Base-by-base conservation (phyloP, 2,797 vertebrate species). In the Rhabdophis nuchalis region DNA sequence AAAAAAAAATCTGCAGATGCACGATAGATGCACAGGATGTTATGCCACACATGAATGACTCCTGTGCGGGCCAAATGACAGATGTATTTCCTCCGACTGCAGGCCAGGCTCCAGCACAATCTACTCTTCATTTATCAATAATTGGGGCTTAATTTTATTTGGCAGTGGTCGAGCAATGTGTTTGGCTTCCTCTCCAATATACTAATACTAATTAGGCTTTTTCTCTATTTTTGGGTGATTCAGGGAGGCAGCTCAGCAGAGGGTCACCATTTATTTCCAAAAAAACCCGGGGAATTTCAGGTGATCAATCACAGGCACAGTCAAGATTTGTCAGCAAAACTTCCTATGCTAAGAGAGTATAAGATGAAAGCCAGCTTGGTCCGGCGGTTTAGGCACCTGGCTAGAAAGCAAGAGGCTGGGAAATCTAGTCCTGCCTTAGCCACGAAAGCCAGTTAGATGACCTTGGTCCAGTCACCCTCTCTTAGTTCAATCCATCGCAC, bases 71-170 rank as follows among this genome's bases (percentile, higher is more conserved):
- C 97, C 97, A 96, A 98, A 97, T 97, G 98, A 98, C 98, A 98
- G 98, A 98, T 98, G 98, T 97, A 96, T 97, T 97, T 98, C 98
- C 97, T 97, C 86, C 96, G 92, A 98, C 98, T 98, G 97, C 97
- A 98, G 98, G 98, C 98, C 97, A 95, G 97, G 94, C 98, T 98
- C 98, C 98, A 98, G 98, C 98, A 97, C 97, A 98, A 98, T 98
- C 96, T 98, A 97, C 98, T 98, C 98, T 98, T 98, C 98, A 98
- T 98, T 98, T 98, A 98, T 98, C 98, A 98, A 98, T 98, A 98
- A 98, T 98, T 96, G 96, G 98, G 97, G 98, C 97, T 98, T 98
- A 98, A 98, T 98, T 98, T 98, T 97, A 98, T 98, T 98, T 98
- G 98, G 98, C 98, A 98, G 97, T 94, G 97, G 97, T 95, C 96